phyloP scores from a whole-genome alignment of 2,797 vertebrate species.

The Parauchenoglanis ngamensis region DNA sequence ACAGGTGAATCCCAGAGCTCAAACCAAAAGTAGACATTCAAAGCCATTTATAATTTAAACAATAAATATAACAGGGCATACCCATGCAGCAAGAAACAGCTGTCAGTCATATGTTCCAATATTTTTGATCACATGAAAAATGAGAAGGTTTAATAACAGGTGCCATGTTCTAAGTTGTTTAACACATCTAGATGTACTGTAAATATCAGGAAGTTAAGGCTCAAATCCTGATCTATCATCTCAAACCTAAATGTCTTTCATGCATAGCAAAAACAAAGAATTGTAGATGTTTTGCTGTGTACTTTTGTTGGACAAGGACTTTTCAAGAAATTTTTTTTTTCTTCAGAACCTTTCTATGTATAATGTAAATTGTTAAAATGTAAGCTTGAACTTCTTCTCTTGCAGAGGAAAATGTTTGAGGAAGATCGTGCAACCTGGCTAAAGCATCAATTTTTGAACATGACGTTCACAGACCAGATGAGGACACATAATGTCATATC shows the following conservation, averaged over 20 bases:
- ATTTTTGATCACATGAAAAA: too few species aligned
- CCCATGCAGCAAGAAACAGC: not conserved
- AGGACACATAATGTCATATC: conserved; percentile 70
- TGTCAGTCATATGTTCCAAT: not conserved
- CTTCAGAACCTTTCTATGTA: not conserved
- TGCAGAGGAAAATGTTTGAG: conserved; percentile 76
- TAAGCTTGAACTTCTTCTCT: conserved; percentile 3
- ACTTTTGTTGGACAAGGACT: not conserved
- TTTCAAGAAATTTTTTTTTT: not conserved
- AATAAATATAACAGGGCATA: not conserved
- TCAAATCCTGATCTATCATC: too few species aligned
- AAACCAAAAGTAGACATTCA: not conserved
- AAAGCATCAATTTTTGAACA: conserved; percentile 78
- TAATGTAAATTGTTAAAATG: not conserved
- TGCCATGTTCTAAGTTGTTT: too few species aligned
- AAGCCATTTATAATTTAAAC: not conserved
- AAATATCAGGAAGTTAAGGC: too few species aligned
- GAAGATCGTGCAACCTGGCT: conserved; percentile 77
- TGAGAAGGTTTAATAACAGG: too few species aligned
- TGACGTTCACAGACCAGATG: conserved; percentile 70
- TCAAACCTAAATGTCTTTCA: not conserved
- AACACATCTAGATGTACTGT: not conserved
- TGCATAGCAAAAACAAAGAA: not conserved
- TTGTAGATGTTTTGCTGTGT: not conserved
- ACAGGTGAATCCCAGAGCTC: not conserved